These are phyloP conservation scores for Harpalus rubripes DNA, from an alignment of 2,888 invertebrate genomes.

Conservation along the genomic window DNA sequence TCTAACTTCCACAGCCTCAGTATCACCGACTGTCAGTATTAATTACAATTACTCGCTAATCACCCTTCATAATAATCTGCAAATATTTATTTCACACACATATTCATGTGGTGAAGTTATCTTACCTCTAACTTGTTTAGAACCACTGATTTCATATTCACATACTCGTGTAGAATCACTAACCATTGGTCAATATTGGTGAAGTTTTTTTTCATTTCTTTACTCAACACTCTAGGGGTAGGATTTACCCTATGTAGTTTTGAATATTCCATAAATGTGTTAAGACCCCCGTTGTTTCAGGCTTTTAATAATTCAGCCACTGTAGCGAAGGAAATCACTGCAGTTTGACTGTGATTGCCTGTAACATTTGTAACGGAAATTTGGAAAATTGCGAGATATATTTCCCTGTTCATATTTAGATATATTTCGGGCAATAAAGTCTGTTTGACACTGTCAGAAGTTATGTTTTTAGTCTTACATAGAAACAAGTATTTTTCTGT, in stretches of 20 bases:
- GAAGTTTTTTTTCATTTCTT: slow-evolving; percentile 58
- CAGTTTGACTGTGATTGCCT: slow-evolving; percentile 18
- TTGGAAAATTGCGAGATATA: background rate
- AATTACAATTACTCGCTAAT: too few relatives aligned
- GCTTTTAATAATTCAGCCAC: slow-evolving; percentile 30
- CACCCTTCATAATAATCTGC: too few relatives aligned
- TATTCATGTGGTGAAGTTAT: background rate
- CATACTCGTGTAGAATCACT: slow-evolving; percentile 62
- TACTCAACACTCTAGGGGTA: slow-evolving; percentile 45
- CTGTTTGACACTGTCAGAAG: too few relatives aligned
- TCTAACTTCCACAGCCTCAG: too few relatives aligned
- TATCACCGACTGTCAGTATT: too few relatives aligned
- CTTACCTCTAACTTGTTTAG: background rate
- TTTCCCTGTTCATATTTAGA: background rate
- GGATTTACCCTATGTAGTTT: slow-evolving; percentile 38
- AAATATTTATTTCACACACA: background rate
- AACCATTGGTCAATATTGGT: slow-evolving; percentile 59
- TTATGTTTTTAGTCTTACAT: too few relatives aligned
- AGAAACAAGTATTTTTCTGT: too few relatives aligned
- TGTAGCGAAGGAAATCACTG: slow-evolving; percentile 16
- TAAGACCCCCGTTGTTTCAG: background rate
- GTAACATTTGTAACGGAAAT: background rate
- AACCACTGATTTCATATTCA: slow-evolving; percentile 51
- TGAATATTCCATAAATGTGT: slow-evolving; percentile 55
- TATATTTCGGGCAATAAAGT: too few relatives aligned